A percentile compares a stretch with the other conserved stretches of the same genome.
These are phyloP conservation scores for Esox lucius DNA, from an alignment of 2,797 vertebrate species.

Conservation along the genomic window DNA sequence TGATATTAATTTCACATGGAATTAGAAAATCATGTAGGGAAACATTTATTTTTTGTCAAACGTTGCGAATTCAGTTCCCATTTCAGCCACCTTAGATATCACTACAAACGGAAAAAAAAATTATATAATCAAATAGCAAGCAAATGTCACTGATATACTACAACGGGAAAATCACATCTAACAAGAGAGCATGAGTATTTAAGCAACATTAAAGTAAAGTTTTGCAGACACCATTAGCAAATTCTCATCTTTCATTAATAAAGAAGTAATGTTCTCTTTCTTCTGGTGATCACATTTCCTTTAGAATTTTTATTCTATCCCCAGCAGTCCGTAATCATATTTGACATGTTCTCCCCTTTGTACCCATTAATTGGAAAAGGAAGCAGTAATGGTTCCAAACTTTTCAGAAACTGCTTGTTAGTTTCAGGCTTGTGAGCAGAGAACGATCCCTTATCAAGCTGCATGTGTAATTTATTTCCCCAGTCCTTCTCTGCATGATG, in stretches of 20 bases:
- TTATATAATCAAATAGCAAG: background rate
- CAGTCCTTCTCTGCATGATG: constrained; percentile 8
- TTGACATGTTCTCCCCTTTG: constrained; percentile 52
- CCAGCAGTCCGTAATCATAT: constrained; percentile 25
- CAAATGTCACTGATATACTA: background rate
- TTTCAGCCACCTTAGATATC: too few species aligned
- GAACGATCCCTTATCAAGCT: constrained; percentile 40
- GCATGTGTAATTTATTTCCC: constrained; percentile 53
- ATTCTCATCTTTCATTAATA: background rate
- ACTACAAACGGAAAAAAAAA: background rate
- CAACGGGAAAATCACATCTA: too few species aligned
- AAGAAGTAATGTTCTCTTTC: constrained; percentile 14
- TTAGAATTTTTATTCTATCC: background rate
- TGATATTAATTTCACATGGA: too few species aligned
- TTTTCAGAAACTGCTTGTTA: constrained; percentile 40
- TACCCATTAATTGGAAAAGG: constrained; percentile 52
- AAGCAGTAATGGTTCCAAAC: constrained; percentile 8
- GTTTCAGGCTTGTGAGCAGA: constrained; percentile 22
- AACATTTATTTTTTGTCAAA: too few species aligned
- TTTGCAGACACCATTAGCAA: background rate
- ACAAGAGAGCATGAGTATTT: background rate
- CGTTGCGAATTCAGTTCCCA: too few species aligned
- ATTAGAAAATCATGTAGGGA: too few species aligned
- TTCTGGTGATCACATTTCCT: constrained; percentile 3
- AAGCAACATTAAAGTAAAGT: background rate